Evolutionary conservation across 1,140 invertebrate species (phyloP).

Genomic region (Drosophila truncata): DNA sequence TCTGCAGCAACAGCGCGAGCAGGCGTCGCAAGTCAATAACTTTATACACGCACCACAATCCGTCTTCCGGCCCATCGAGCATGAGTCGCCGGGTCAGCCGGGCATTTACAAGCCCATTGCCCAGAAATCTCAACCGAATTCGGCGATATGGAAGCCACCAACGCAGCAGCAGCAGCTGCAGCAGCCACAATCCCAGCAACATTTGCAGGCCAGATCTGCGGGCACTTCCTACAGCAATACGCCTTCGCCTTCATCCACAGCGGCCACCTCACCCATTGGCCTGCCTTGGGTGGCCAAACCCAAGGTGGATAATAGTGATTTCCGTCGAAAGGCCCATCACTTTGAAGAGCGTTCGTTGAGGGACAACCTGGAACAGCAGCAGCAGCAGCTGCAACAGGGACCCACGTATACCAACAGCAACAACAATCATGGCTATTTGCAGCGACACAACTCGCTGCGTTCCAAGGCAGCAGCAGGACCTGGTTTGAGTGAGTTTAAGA

Average conservation of each 20-base stretch:
- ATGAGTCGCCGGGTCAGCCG: slow-evolving; percentile 37
- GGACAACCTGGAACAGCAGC: slow-evolving; percentile 63
- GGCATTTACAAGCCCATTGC: slow-evolving; percentile 79
- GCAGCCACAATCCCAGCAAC: slow-evolving; percentile 30
- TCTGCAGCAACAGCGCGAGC: slow-evolving; percentile 33
- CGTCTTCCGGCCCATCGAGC: slow-evolving; percentile 88
- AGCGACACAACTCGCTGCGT: slow-evolving; percentile 76
- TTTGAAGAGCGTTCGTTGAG: slow-evolving; percentile 75
- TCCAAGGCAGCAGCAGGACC: slow-evolving; percentile 45
- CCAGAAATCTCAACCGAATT: slow-evolving; percentile 58
- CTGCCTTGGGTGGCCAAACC: slow-evolving; percentile 80
- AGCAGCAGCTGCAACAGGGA: slow-evolving; percentile 38
- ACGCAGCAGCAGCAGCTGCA: slow-evolving; percentile 20
- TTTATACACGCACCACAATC: slow-evolving; percentile 91
- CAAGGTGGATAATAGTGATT: slow-evolving; percentile 77
- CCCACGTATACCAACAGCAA: slow-evolving; percentile 10
- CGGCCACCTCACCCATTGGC: slow-evolving; percentile 74
- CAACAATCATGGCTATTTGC: slow-evolving; percentile 45
- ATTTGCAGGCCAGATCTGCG: slow-evolving; percentile 44
- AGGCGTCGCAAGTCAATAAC: slow-evolving; percentile 87
- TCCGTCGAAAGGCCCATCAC: slow-evolving; percentile 72
- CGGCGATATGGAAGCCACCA: slow-evolving; percentile 39
- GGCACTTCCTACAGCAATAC: slow-evolving; percentile 55
- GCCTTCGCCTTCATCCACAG: slow-evolving; percentile 66
- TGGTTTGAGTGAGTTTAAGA: slow-evolving; percentile 64